Conservation (phyloP, 2,888 invertebrate species). For the Phortica magna region DNA sequence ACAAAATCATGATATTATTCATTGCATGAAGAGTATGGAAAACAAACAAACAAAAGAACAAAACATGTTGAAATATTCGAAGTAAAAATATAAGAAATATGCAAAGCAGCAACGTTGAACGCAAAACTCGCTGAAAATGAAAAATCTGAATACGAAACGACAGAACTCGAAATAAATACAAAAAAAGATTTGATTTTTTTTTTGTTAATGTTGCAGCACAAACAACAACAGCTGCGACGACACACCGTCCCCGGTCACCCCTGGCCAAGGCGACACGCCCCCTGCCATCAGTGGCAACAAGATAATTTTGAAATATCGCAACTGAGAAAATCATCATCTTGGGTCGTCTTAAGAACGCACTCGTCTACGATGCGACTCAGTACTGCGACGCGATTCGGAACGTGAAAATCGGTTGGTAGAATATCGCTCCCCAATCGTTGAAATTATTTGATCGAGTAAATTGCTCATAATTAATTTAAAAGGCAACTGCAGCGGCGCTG, state of each 20-base stretch:
- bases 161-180: constrained; percentile 52
- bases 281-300: constrained; percentile 39
- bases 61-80: neutral
- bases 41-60: neutral
- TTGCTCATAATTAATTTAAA: neutral
- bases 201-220: constrained; percentile 19
- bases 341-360: constrained; percentile 52
- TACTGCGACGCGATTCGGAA: constrained; percentile 73
- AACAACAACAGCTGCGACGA: constrained; percentile 11
- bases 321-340: constrained; percentile 30
- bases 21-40: neutral
- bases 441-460: neutral
- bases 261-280: neutral
- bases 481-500: too few relatives aligned
- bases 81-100: constrained; percentile 38
- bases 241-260: neutral
- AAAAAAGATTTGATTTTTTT: neutral
- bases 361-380: constrained; percentile 55
- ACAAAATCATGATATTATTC: neutral
- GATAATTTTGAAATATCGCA: constrained; percentile 64
- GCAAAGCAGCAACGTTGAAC: constrained; percentile 45
- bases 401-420: constrained; percentile 57
- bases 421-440: neutral
- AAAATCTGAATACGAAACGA: constrained; percentile 59
- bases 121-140: constrained; percentile 49